These are phyloP conservation scores for Philotrypesis tridentata DNA, from an alignment of 1,140 invertebrate species.

Conservation along the genomic window DNA sequence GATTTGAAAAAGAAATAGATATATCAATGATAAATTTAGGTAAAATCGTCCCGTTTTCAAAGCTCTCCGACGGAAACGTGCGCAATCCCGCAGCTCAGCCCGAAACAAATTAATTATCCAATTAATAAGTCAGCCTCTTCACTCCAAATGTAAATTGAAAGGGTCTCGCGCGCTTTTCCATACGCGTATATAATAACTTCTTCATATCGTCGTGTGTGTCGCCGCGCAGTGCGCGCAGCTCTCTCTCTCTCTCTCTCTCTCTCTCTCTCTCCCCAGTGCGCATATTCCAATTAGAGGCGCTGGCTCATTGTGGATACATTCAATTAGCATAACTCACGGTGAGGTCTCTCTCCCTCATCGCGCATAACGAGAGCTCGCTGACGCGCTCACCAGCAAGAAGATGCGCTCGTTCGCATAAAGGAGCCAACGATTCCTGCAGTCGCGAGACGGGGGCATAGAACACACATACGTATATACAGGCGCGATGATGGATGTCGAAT, in stretches of 20 bases:
- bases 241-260: too few species aligned
- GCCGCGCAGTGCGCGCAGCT: slow-evolving; percentile 4
- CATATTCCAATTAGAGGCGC: slow-evolving; percentile 65
- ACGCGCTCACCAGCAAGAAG: background rate
- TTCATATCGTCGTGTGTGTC: slow-evolving; percentile 8
- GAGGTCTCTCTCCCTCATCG: slow-evolving; percentile 37
- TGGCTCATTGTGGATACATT: slow-evolving; percentile 57
- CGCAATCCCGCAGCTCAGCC: too few species aligned
- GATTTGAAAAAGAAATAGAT: too few species aligned
- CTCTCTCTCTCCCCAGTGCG: too few species aligned
- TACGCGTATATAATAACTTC: background rate
- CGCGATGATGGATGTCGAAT: slow-evolving; percentile 44
- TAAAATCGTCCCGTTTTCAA: too few species aligned
- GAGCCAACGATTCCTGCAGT: slow-evolving; percentile 6
- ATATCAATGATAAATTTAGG: too few species aligned
- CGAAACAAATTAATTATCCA: too few species aligned
- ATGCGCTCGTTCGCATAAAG: background rate
- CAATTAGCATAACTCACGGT: slow-evolving; percentile 69
- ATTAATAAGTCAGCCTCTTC: background rate
- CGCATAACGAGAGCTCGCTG: slow-evolving; percentile 2
- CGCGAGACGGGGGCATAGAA: background rate
- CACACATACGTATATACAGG: background rate
- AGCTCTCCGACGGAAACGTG: too few species aligned
- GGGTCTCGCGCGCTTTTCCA: slow-evolving; percentile 17
- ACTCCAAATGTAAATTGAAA: slow-evolving; percentile 47